These are phyloP conservation scores for Autographa gamma DNA, from an alignment of 2,888 invertebrate species.

Conservation along the genomic window DNA sequence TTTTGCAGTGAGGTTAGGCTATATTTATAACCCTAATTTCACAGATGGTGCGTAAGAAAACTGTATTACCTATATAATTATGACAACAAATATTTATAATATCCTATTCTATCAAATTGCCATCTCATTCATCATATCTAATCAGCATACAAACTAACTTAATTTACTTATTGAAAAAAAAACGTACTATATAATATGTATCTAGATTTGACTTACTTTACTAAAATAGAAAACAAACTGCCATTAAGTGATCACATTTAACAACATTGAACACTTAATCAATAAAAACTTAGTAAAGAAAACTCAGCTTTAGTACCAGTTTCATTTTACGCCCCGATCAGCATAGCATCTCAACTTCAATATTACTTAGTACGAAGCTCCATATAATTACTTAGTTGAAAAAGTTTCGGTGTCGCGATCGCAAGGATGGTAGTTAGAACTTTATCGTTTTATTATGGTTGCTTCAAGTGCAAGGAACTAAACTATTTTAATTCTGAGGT, in stretches of 20 bases:
- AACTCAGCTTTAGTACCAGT: constrained; percentile 14
- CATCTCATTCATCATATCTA: too few species aligned
- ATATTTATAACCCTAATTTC: too few species aligned
- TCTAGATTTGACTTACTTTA: too few species aligned
- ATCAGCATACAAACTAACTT: too few species aligned
- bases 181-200: too few species aligned
- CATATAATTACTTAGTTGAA: constrained; percentile 61
- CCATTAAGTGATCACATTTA: neutral
- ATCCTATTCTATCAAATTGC: too few species aligned
- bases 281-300: constrained; percentile 5
- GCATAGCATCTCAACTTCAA: constrained; percentile 17
- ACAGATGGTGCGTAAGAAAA: too few species aligned
- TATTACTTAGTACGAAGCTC: constrained; percentile 23
- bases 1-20: too few species aligned
- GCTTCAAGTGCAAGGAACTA: constrained; percentile 15
- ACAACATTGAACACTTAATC: neutral
- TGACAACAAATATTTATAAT: too few species aligned
- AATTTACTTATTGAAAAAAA: too few species aligned
- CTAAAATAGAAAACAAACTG: neutral
- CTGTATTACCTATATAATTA: too few species aligned
- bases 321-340: constrained; percentile 19
- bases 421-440: constrained; percentile 42
- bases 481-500: constrained; percentile 1
- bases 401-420: constrained; percentile 59
- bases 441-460: constrained; percentile 42